Evolutionary conservation across 2,797 vertebrate genomes (phyloP), one percentile per base, ranked within the genome.

Genomic region (Saguinus oedipus): DNA sequence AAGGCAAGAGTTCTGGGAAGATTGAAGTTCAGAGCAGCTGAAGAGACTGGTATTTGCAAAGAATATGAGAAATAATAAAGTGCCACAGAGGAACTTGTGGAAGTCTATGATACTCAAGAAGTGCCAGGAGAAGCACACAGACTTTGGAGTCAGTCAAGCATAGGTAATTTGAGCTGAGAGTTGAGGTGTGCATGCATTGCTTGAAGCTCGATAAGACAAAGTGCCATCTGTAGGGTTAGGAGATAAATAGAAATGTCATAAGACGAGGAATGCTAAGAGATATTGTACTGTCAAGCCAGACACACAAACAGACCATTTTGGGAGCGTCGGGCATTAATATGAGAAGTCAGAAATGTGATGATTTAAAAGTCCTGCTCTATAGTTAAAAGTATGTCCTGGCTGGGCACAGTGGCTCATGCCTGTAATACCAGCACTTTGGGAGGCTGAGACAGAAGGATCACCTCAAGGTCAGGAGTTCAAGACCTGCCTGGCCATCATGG

Each of bases 161-260:
- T 26, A 72, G 44, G 4, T 33, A n/a, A 39, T 39, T 59, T 64
- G 59, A 55, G 5, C 20, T 26, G 4, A 50, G 5, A n/a, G 20
- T 36, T 68, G 36, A 24, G 19, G 9, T 57, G 2, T 30, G 1
- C 33, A 42, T 57, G 2, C 1, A 7, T 2, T 48, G 6, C 0
- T 53, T 68, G 39, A 55, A 22, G 2, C 22, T 92, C 19, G 20
- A 14, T 2, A 10, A 76, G 39, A 20, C n/a, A 59, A 42, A 59
- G n/a, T 12, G 13, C 12, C 24, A 46, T 22, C 4, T 74, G 1
- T 27, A n/a, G 14, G 2, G 11, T 19, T 44, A 11, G 42, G 39
- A 50, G 26, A 85, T 48, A 24, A 76, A 15, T 1, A 7, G 33
- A 86, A 36, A 81, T 48, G 39, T 36, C 1, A 4, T 46, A 87